These are phyloP conservation scores for Aspidapion aeneum DNA, from an alignment of 2,888 invertebrate species.

Conservation along the genomic window DNA sequence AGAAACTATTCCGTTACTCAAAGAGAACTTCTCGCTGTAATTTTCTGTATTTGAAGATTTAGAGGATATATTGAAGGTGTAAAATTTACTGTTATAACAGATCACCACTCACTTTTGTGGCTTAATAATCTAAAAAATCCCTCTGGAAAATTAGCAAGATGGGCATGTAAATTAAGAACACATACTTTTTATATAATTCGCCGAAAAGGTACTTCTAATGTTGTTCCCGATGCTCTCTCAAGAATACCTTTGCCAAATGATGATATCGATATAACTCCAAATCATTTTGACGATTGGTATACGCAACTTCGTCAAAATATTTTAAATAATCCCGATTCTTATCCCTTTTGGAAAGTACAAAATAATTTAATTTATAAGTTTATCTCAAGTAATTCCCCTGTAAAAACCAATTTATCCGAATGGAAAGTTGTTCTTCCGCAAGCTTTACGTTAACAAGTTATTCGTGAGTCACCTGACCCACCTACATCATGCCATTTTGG, in stretches of 20 bases:
- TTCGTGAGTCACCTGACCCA: background rate
- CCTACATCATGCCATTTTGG: slow-evolving; percentile 5
- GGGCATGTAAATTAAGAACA: slow-evolving; percentile 25
- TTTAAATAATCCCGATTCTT: no score
- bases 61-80: slow-evolving; percentile 27
- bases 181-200: slow-evolving; percentile 26
- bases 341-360: background rate
- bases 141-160: slow-evolving; percentile 27
- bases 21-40: slow-evolving; percentile 28
- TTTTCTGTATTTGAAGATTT: slow-evolving; percentile 29
- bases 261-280: no score
- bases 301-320: slow-evolving; percentile 7
- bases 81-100: slow-evolving; percentile 29
- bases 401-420: background rate
- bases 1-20: slow-evolving; percentile 24
- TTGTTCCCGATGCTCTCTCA: slow-evolving; percentile 25
- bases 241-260: slow-evolving; percentile 7
- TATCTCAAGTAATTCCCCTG: background rate
- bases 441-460: background rate
- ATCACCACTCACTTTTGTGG: slow-evolving; percentile 30
- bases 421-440: background rate
- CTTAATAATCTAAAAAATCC: slow-evolving; percentile 26
- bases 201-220: slow-evolving; percentile 22
- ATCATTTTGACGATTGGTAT: background rate
- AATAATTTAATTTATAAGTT: background rate